Evolutionary conservation across 2,113 vertebrate genomes (phyloP), one percentile per base, ranked within the genome.

Genomic region (Phylloscopus whistleri): DNA sequence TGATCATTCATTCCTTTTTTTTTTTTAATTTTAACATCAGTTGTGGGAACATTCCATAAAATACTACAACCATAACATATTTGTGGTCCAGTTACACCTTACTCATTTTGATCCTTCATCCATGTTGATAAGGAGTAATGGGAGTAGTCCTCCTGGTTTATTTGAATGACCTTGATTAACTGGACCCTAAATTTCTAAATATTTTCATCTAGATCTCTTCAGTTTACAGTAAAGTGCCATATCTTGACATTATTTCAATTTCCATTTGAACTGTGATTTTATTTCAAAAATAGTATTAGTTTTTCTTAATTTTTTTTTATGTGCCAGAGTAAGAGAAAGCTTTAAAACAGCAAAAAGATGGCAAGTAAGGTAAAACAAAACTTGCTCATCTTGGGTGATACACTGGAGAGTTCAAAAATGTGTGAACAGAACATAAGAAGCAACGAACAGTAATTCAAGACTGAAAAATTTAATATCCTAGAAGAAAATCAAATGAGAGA

Each of bases 51-150:
- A 68, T 76, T 82, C 78, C 70, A 79, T 89, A 58, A 78, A 95
- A 53, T 39, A 66, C 77, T 91, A 93, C 56, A 94, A 5, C 74
- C 62, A 51, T 52, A 69, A 87, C 17, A 60, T 35, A 76, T 49
- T 4, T 58, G 67, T 84, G 35, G 70, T 82, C 81, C 64, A 64
- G 73, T 64, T 90, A 62, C n/a, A 24, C 31, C 43, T 56, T 82
- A 87, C 44, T 83, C 75, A 94, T 93, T 90, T 92, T 94, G 92
- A 95, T 95, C 77, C 59, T 88, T 95, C 53, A 84, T 60, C 66
- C 77, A 73, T 76, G 69, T 53, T 82, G 69, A 60, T 89, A 89
- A 94, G 66, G 58, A 87, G 84, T 79, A 49, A 79, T 13, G 18
- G 31, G 41, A 83, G 62, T 85, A 89, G 87, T 83, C 74, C 26